Evolutionary conservation across 2,888 invertebrate genomes (phyloP).

Genomic region (Eucera pruinosa): DNA sequence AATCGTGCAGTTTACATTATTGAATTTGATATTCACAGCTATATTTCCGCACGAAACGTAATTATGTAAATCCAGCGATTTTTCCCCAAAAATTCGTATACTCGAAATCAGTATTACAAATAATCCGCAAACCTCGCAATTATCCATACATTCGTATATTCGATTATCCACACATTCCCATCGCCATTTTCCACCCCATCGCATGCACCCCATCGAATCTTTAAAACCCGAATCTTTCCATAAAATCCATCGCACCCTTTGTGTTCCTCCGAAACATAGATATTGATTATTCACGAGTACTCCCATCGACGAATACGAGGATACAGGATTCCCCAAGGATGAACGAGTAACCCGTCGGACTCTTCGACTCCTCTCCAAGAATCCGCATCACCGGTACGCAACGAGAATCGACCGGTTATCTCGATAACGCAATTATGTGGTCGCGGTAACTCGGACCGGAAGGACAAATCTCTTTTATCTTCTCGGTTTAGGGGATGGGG

Average conservation of each 20-base stretch:
- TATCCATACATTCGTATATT: too few species aligned
- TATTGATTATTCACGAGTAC: constrained; percentile 36
- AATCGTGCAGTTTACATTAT: too few species aligned
- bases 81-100: too few species aligned
- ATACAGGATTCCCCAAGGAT: constrained; percentile 17
- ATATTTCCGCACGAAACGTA: too few species aligned
- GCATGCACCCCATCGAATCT: not conserved
- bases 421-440: constrained; percentile 82
- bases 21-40: too few species aligned
- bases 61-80: too few species aligned
- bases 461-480: constrained; percentile 83
- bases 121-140: too few species aligned
- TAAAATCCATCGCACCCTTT: not conserved
- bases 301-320: constrained; percentile 21
- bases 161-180: too few species aligned
- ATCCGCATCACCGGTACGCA: constrained; percentile 43
- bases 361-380: constrained; percentile 28
- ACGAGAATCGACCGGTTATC: constrained; percentile 79
- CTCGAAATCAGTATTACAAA: too few species aligned
- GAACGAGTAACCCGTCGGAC: not conserved
- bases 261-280: not conserved
- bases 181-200: constrained; percentile 1
- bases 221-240: not conserved
- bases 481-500: too few species aligned
- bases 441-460: constrained; percentile 71